Evolutionary conservation across 2,113 vertebrate genomes (phyloP).

Genomic region (Oceanodroma tethys): DNA sequence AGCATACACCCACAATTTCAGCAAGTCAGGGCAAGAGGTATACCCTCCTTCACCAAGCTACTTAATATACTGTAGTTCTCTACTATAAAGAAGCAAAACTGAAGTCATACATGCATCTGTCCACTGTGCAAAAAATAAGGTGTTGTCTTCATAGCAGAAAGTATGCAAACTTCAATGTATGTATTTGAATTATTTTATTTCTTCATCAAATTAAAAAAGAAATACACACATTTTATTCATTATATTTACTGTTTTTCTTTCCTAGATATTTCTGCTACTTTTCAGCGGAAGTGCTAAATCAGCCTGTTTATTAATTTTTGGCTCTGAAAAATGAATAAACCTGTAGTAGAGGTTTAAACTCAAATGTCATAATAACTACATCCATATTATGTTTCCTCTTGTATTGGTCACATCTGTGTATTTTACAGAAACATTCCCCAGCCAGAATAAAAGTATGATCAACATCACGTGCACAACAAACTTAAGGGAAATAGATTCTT

Average conservation of each 20-base stretch:
- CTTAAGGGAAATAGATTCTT: background rate
- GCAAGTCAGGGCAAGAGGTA: background rate
- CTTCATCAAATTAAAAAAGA: background rate
- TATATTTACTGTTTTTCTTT: background rate
- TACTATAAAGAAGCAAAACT: background rate
- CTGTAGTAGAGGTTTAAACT: background rate
- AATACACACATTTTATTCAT: background rate
- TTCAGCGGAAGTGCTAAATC: background rate
- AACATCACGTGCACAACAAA: background rate
- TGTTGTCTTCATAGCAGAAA: background rate
- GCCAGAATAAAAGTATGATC: background rate
- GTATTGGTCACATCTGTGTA: background rate
- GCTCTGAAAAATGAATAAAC: background rate
- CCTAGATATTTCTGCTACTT: background rate
- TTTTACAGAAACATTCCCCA: background rate
- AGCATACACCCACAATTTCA: background rate
- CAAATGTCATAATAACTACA: background rate
- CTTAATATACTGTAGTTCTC: background rate
- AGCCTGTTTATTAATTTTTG: background rate
- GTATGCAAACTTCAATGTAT: background rate
- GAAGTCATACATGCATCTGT: background rate
- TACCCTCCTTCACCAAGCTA: background rate
- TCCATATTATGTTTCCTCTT: background rate
- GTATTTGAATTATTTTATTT: background rate
- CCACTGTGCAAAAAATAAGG: background rate